These are phyloP conservation scores for Siniperca knerii DNA, from an alignment of 2,113 vertebrate species.

Conservation along the genomic window DNA sequence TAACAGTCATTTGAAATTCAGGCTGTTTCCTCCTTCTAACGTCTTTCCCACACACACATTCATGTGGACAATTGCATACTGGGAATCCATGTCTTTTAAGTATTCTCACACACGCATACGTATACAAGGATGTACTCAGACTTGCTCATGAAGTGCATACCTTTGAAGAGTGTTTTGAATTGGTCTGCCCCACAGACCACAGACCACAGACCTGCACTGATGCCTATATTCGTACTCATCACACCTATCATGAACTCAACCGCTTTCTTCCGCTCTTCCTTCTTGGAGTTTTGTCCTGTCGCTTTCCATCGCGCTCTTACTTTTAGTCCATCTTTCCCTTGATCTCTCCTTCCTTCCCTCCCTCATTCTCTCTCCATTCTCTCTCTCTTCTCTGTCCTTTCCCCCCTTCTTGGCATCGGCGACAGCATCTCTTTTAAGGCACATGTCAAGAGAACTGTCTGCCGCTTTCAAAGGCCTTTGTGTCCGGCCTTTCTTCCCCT, in stretches of 20 bases:
- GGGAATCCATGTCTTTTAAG: slow-evolving; percentile 24
- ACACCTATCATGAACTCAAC: slow-evolving; percentile 56
- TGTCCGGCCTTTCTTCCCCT: slow-evolving; percentile 81
- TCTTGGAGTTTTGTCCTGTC: slow-evolving; percentile 6
- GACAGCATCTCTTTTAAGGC: slow-evolving; percentile 84
- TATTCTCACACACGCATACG: slow-evolving; percentile 24
- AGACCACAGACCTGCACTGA: slow-evolving; percentile 29
- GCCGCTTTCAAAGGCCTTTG: slow-evolving; percentile 83
- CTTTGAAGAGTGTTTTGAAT: slow-evolving; percentile 46
- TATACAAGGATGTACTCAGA: slow-evolving; percentile 15
- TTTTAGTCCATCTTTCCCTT: slow-evolving; percentile 57
- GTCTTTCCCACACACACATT: slow-evolving; percentile 21
- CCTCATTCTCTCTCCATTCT: slow-evolving; percentile 42
- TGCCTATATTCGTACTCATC: slow-evolving; percentile 57
- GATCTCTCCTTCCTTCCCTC: slow-evolving; percentile 62
- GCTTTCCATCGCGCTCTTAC: slow-evolving; percentile 41
- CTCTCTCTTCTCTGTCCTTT: slow-evolving; percentile 59
- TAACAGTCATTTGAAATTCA: slow-evolving; percentile 51
- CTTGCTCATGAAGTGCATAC: slow-evolving; percentile 23
- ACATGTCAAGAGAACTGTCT: slow-evolving; percentile 86
- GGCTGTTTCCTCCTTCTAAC: slow-evolving; percentile 22
- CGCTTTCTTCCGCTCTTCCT: slow-evolving; percentile 31
- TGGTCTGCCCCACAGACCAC: slow-evolving; percentile 18
- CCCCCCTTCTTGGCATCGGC: slow-evolving; percentile 77
- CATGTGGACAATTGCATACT: slow-evolving; percentile 22